Base-by-base conservation (phyloP, 2,113 vertebrate genomes). In the Bombycilla garrulus region DNA sequence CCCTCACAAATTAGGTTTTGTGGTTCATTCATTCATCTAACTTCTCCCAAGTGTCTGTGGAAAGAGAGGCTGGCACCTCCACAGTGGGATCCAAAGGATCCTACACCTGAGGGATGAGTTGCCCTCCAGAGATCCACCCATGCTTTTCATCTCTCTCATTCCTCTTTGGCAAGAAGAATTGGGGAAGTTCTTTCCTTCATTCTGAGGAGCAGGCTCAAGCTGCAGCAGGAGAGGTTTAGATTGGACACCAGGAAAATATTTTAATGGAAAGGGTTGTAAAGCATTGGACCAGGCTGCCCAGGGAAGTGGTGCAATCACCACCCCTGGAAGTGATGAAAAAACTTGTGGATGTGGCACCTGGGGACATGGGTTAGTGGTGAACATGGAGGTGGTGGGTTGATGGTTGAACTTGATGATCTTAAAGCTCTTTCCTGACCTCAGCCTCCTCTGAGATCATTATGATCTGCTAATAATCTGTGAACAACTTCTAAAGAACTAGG, bases 51-150 rank as follows among this genome's bases (percentile, higher is more conserved):
- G 26, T 4, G 5, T 26, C n/a, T 40, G 15, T 31, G n/a, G 28
- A n/a, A 21, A 66, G 29, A 38, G 40, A 69, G 29, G 23, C 4
- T 56, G 61, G 15, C 33, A 40, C 5, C 29, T 60, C 57, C 4
- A 0, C 20, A 20, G 7, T 2, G 31, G 0, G 4, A n/a, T 12
- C 62, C 24, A 2, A 0, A 12, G 44, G 38, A 56, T 65, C 25
- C 29, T 23, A 3, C 0, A 0, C 15, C 10, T 45, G 17, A 73
- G 64, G 45, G 25, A 29, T 9, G 29, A 67, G 26, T 9, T 71
- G 23, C 21, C 19, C 29, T 62, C 35, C 86, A 50, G 33, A 58
- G 24, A 14, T 40, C 11, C 42, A 19, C 22, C 36, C 22, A 4
- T 36, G 31, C 11, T 86, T 86, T 76, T 45, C 19, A 12, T 31